phyloP scores from a whole-genome alignment of 1,140 invertebrate genomes.

The Drosophila mauritiana region DNA sequence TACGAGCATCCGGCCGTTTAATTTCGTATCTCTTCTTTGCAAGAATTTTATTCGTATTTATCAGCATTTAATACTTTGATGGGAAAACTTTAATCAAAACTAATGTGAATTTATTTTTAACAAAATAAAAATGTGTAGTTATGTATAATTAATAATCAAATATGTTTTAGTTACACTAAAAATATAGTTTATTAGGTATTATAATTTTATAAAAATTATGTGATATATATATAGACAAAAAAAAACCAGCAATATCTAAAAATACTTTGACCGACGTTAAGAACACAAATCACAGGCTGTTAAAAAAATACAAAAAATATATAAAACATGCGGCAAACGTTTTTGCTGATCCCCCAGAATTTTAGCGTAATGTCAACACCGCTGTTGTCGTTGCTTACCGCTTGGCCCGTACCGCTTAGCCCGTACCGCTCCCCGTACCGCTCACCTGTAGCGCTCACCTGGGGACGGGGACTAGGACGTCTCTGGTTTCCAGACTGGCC shows the following conservation, averaged over 20 bases:
- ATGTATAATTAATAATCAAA: too few species aligned
- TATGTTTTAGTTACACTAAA: too few species aligned
- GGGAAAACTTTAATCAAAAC: too few species aligned
- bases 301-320: slow-evolving; percentile 5
- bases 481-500: slow-evolving; percentile 64
- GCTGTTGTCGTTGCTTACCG: slow-evolving; percentile 33
- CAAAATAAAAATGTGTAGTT: not conserved
- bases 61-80: not conserved
- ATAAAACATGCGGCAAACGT: slow-evolving; percentile 33
- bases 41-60: not conserved
- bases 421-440: slow-evolving; percentile 1
- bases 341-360: slow-evolving; percentile 40
- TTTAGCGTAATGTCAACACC: slow-evolving; percentile 47
- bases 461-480: slow-evolving; percentile 48
- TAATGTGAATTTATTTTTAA: too few species aligned
- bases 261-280: slow-evolving; percentile 22
- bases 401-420: slow-evolving; percentile 1
- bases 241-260: slow-evolving; percentile 4
- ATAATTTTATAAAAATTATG: too few species aligned
- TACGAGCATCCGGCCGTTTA: not conserved
- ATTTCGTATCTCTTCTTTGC: not conserved
- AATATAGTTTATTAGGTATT: too few species aligned
- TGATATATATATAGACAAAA: not conserved
- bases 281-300: slow-evolving; percentile 40
- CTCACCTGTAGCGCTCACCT: slow-evolving; percentile 2